Conservation (phyloP, 1,140 invertebrate genomes). For the Aphelinus certus region DNA sequence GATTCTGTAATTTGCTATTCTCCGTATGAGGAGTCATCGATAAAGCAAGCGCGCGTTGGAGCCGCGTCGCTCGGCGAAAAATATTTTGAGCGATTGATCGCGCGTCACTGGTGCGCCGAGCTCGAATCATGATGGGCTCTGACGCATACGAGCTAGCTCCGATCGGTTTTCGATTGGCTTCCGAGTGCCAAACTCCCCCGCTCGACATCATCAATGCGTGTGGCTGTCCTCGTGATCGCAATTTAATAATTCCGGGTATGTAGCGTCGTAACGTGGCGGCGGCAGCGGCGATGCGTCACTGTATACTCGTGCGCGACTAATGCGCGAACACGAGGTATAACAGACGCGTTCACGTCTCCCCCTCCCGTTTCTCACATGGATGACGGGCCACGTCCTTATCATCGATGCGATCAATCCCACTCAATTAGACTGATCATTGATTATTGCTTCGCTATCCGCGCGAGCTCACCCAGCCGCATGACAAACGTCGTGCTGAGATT, state of each 20-base stretch:
- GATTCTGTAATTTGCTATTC: too few species aligned
- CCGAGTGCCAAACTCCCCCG: background rate
- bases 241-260: constrained; percentile 52
- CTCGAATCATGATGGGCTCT: constrained; percentile 11
- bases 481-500: constrained; percentile 26
- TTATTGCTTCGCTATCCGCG: constrained; percentile 55
- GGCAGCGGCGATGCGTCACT: constrained; percentile 53
- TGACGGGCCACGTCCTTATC: constrained; percentile 56
- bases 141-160: background rate
- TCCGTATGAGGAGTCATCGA: too few species aligned
- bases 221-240: constrained; percentile 21
- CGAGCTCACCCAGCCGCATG: background rate
- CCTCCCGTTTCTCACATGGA: constrained; percentile 11
- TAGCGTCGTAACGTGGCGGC: constrained; percentile 48
- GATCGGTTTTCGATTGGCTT: constrained; percentile 48
- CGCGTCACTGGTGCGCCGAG: background rate
- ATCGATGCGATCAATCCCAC: constrained; percentile 65
- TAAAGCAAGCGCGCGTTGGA: too few species aligned
- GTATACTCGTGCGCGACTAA: constrained; percentile 51
- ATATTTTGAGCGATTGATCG: constrained; percentile 16
- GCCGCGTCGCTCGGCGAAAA: background rate
- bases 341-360: constrained; percentile 38
- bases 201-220: background rate
- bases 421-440: constrained; percentile 67
- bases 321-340: constrained; percentile 44